phyloP scores from a whole-genome alignment of 1,140 invertebrate genomes.

The Caenorhabditis brenneri region DNA sequence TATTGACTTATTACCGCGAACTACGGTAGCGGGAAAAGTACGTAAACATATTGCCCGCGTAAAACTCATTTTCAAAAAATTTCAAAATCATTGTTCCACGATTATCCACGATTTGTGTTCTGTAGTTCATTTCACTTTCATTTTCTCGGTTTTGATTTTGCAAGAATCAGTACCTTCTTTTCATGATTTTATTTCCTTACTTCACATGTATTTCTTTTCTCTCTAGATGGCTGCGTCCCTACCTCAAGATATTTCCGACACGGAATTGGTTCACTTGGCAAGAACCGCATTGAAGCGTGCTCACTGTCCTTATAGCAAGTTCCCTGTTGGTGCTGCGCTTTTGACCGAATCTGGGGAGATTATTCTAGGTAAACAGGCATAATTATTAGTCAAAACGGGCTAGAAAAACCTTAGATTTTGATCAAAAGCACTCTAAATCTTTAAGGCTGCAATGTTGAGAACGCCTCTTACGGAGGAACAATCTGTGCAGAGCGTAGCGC shows the following conservation, averaged over 20 bases:
- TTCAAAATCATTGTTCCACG: no score
- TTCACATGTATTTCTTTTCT: no score
- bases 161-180: no score
- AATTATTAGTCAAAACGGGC: not conserved
- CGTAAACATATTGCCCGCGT: no score
- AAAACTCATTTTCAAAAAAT: not conserved
- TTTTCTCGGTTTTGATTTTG: no score
- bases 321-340: conserved; percentile 86
- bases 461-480: conserved; percentile 79
- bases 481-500: conserved; percentile 91
- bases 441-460: conserved; percentile 76
- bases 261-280: not conserved
- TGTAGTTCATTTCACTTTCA: no score
- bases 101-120: no score
- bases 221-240: not conserved
- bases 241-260: conserved; percentile 30
- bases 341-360: conserved; percentile 76
- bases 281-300: conserved; percentile 15
- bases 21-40: not conserved
- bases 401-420: no score
- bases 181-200: no score
- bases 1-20: not conserved
- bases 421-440: not conserved
- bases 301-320: conserved; percentile 84
- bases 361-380: conserved; percentile 70